Percentiles rank a stretch among this genome's conserved stretches.
Conservation (phyloP, 2,113 vertebrate species). For the Ophthalmotilapia sp. region DNA sequence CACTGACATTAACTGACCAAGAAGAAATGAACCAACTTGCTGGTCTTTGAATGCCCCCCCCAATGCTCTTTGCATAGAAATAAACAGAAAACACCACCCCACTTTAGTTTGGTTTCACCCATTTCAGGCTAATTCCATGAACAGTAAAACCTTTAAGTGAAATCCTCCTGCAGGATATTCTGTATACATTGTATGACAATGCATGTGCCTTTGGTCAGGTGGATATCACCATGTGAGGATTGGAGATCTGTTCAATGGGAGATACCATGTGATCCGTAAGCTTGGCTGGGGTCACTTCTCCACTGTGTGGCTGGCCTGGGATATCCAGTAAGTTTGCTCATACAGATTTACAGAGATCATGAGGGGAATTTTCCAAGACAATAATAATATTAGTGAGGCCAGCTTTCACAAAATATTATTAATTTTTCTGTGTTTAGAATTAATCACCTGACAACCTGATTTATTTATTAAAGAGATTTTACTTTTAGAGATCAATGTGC, state of each 20-base stretch:
- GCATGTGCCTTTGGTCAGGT: conserved; percentile 62
- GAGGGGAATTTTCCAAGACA: too few species aligned
- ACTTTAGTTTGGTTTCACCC: neutral
- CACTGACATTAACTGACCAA: neutral
- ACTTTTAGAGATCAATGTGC: neutral
- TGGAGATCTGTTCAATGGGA: conserved; percentile 88
- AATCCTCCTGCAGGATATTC: neutral
- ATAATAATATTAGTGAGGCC: too few species aligned
- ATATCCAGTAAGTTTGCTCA: conserved; percentile 83
- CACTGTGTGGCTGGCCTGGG: conserved; percentile 98
- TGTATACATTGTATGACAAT: neutral
- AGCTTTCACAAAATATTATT: neutral
- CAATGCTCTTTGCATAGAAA: neutral
- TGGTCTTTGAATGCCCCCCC: neutral
- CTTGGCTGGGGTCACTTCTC: conserved; percentile 99
- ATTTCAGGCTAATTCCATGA: neutral
- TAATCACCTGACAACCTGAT: neutral
- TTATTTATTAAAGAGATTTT: neutral
- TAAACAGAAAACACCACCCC: neutral
- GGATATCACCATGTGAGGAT: conserved; percentile 97
- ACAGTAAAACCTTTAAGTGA: neutral
- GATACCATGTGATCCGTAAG: conserved; percentile 96
- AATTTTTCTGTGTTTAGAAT: neutral
- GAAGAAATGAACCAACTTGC: neutral
- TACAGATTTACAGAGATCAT: too few species aligned